Evolutionary conservation across 2,113 vertebrate genomes (phyloP).

Genomic region (Alouatta palliata): DNA sequence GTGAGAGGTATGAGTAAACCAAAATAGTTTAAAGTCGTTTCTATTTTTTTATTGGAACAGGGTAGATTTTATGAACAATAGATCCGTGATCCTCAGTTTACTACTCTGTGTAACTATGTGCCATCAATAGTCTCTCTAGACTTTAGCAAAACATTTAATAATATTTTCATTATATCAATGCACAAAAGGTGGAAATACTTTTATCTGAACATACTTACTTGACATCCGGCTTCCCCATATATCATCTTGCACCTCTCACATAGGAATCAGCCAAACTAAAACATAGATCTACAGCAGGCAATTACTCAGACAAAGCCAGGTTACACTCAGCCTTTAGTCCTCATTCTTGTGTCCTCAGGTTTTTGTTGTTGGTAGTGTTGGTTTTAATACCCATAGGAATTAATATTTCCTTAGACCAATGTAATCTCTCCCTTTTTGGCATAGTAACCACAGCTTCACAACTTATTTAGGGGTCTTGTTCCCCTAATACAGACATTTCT

Average conservation of each 20-base stretch:
- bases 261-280: not conserved
- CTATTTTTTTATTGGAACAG: not conserved
- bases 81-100: not conserved
- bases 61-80: not conserved
- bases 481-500: not conserved
- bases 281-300: not conserved
- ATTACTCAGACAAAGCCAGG: not conserved
- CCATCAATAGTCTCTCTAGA: not conserved
- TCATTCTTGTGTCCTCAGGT: not conserved
- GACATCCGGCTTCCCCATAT: not conserved
- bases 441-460: constrained; percentile 1
- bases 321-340: not conserved
- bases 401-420: not conserved
- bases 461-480: not conserved
- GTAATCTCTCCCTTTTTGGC: not conserved
- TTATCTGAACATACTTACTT: not conserved
- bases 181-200: not conserved
- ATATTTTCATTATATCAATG: not conserved
- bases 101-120: not conserved
- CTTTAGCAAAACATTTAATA: constrained; percentile 2
- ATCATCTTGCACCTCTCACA: not conserved
- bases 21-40: not conserved
- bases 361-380: not conserved
- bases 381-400: not conserved
- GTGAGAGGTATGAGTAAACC: not conserved